Percentiles rank a stretch among this genome's conserved stretches.
phyloP scores from a whole-genome alignment of 2,888 invertebrate genomes.

The Cosmia pyralina region DNA sequence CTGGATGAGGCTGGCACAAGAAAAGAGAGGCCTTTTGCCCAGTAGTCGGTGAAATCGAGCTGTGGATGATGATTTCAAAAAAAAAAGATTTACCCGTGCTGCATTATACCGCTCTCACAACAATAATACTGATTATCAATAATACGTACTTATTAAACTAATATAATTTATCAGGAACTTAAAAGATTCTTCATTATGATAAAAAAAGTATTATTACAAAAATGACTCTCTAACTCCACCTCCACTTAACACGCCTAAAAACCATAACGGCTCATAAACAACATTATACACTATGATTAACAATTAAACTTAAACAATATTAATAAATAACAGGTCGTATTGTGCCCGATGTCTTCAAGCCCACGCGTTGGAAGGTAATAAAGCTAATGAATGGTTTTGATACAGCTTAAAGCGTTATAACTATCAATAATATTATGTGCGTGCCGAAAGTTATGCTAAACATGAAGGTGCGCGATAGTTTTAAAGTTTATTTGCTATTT shows the following conservation, averaged over 20 bases:
- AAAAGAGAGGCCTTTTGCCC: too few relatives aligned
- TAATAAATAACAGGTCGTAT: constrained; percentile 63
- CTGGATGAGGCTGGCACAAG: too few relatives aligned
- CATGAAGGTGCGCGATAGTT: constrained; percentile 38
- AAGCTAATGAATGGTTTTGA: constrained; percentile 63
- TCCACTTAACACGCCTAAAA: constrained; percentile 45
- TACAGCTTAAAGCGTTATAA: constrained; percentile 61
- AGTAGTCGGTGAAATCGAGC: too few relatives aligned
- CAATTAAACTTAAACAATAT: constrained; percentile 60
- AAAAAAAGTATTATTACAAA: constrained; percentile 13
- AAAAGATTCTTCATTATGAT: constrained; percentile 17
- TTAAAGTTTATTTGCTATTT: constrained; percentile 46
- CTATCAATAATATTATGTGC: constrained; percentile 59
- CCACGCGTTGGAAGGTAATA: constrained; percentile 62
- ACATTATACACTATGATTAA: constrained; percentile 59
- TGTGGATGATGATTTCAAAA: too few relatives aligned
- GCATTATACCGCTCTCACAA: neutral
- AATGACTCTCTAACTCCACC: constrained; percentile 22
- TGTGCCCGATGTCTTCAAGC: constrained; percentile 59
- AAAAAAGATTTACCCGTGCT: neutral
- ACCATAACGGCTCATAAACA: constrained; percentile 52
- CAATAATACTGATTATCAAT: neutral
- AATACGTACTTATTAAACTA: neutral
- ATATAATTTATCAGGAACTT: neutral
- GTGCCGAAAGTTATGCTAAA: constrained; percentile 61